Percentiles rank a stretch among this genome's conserved stretches.
Evolutionary conservation across 2,888 invertebrate genomes (phyloP).

Genomic region (Dasysyrphus tricinctus): DNA sequence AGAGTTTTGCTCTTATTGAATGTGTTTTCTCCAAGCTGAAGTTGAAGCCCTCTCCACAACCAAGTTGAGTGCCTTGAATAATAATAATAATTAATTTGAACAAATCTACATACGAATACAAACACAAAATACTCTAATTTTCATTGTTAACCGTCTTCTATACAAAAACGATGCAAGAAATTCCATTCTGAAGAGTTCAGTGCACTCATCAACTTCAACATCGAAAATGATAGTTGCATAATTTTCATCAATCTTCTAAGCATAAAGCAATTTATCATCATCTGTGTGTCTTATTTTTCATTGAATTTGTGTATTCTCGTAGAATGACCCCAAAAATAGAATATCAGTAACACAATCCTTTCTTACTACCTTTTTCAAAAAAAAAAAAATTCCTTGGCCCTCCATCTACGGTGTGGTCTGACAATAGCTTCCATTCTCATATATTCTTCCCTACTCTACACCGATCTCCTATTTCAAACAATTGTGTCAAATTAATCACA

Average conservation of each 20-base stretch:
- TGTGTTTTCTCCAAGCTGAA: not conserved
- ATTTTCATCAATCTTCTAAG: conserved; percentile 36
- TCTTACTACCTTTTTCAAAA: conserved; percentile 17
- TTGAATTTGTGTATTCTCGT: conserved; percentile 27
- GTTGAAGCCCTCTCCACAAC: not conserved
- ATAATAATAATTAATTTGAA: conserved; percentile 15
- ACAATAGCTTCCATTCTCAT: conserved; percentile 64
- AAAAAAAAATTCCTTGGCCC: conserved; percentile 4
- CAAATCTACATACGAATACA: not conserved
- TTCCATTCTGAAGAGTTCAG: conserved; percentile 25
- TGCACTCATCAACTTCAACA: conserved; percentile 10
- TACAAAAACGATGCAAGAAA: not conserved
- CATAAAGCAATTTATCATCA: conserved; percentile 57
- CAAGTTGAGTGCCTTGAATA: not conserved
- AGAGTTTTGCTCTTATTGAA: too few species aligned
- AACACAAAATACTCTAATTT: conserved; percentile 18
- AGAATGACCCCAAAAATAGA: conserved; percentile 45
- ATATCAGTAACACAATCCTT: conserved; percentile 71
- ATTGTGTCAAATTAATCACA: conserved; percentile 75
- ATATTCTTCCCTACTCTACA: conserved; percentile 30
- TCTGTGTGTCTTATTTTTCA: conserved; percentile 25
- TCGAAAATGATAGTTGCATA: conserved; percentile 14
- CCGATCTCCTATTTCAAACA: conserved; percentile 44
- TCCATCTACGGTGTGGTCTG: conserved; percentile 62
- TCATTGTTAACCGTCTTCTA: conserved; percentile 22